Percentiles rank a stretch among this genome's conserved stretches.
phyloP scores from a whole-genome alignment of 2,888 invertebrate species.

The Aleiodes testaceus region DNA sequence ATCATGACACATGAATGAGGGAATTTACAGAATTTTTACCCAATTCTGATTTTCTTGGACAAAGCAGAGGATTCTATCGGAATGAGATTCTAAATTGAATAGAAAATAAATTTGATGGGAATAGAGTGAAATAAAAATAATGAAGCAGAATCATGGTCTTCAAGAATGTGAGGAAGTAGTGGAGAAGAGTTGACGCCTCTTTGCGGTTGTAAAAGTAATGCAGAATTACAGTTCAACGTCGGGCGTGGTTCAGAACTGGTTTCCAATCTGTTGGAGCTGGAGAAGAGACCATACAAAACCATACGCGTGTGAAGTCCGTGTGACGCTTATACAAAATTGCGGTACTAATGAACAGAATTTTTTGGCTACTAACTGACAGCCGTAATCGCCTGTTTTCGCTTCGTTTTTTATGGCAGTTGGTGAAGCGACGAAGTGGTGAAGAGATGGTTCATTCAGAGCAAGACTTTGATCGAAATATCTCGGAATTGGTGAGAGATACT shows the following conservation, averaged over 20 bases:
- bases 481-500: too few species aligned
- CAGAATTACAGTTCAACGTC: constrained; percentile 19
- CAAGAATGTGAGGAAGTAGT: constrained; percentile 26
- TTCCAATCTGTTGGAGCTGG: constrained; percentile 54
- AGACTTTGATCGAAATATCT: too few species aligned
- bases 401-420: too few species aligned
- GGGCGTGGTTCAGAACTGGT: constrained; percentile 56
- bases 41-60: constrained; percentile 3
- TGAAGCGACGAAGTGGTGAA: too few species aligned
- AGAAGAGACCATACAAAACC: constrained; percentile 41
- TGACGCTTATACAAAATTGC: constrained; percentile 36
- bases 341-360: constrained; percentile 35
- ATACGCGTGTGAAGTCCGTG: constrained; percentile 42
- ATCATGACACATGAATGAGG: not conserved
- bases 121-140: not conserved
- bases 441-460: too few species aligned
- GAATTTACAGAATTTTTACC: too few species aligned
- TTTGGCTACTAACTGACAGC: constrained; percentile 10
- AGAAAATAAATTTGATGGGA: not conserved
- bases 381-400: not conserved
- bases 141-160: not conserved
- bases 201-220: constrained; percentile 27
- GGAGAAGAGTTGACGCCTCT: constrained; percentile 16
- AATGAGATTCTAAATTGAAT: not conserved
- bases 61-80: not conserved